Base-by-base conservation (phyloP, 2,888 invertebrate species). In the Cabera pusaria region DNA sequence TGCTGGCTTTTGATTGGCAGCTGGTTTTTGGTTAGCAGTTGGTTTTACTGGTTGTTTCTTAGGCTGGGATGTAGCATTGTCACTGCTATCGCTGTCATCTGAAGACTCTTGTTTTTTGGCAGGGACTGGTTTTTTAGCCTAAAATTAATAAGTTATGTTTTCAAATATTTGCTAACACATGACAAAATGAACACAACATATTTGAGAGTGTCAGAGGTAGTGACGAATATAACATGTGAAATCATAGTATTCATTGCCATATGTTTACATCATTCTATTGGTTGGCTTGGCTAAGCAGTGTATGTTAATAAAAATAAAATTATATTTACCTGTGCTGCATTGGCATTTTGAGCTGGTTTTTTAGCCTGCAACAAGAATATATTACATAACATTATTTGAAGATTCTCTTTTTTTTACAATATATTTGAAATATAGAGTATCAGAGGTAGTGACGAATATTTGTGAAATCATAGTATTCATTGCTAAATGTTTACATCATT, bases 401-500 rank as follows among this genome's bases (percentile, higher is more conserved):
- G n/a, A n/a, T n/a, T n/a, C n/a, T n/a, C n/a, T n/a, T n/a, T n/a
- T n/a, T n/a, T n/a, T n/a, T n/a, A n/a, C n/a, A n/a, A n/a, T n/a
- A n/a, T n/a, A n/a, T n/a, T n/a, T n/a, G n/a, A n/a, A n/a, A n/a
- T n/a, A n/a, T n/a, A n/a, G n/a, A n/a, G n/a, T n/a, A n/a, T 64
- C 64, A 83, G 83, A 81, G 83, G 83, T 82, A 83, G 83, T 82
- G 83, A 83, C 83, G 80, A 82, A 75, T 49, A 19, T 33, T 7
- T 6, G 31, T 49, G 38, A 28, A 37, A 52, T 57, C 54, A 58
- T 32, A 44, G 22, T 6, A n/a, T n/a, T n/a, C n/a, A n/a, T n/a
- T n/a, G n/a, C n/a, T n/a, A n/a, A n/a, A n/a, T n/a, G n/a, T 44
- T 72, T 33, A 59, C 78, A 79, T 79, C 79, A 81, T 74, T 44